Base-by-base conservation (phyloP, 2,797 vertebrate genomes). In the Oreochromis mossambicus region DNA sequence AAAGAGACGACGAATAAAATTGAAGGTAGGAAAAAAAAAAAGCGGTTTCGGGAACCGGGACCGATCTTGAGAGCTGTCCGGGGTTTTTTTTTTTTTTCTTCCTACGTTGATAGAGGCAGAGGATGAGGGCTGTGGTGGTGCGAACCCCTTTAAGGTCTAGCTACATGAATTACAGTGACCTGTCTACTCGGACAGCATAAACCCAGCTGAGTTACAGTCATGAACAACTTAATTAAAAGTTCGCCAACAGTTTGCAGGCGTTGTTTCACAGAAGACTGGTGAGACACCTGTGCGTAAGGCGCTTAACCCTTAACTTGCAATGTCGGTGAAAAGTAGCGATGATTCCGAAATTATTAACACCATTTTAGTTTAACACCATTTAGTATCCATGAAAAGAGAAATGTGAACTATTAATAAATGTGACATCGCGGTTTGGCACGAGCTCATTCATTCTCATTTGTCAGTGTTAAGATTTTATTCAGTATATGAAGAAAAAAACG, bases 201-300 rank as follows among this genome's bases (percentile, higher is more conserved):
- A 92, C 86, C 87, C 89, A 90, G 89, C 84, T 90, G 94, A 93
- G 92, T 92, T 95, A 94, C 94, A 95, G 93, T 95, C 85, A 90
- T 91, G 90, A 91, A 90, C 90, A 90, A 89, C 88, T 92, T 94
- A 89, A 95, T 95, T 92, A 92, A 94, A 61, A 73, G 81, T 84
- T 81, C 93, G 87, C 96, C 95, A 94, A 95, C 95, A 76, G 86
- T 96, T 96, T 96, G 95, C 90, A 94, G 95, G 95, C 90, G 90
- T 87, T 84, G 84, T 29, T 85, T 54, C 85, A 32, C 8, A 24
- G 73, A 84, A 85, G 79, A 91, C 83, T 89, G 88, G 94, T 92
- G 95, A 96, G 97, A 96, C 97, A 98, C 97, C 97, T 97, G 97
- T 96, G 97, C 96, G 96, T 96, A 95, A 97, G 11, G 96, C 96